Conservation (phyloP, 1,140 invertebrate species). For the Zaprionus nigranus region DNA sequence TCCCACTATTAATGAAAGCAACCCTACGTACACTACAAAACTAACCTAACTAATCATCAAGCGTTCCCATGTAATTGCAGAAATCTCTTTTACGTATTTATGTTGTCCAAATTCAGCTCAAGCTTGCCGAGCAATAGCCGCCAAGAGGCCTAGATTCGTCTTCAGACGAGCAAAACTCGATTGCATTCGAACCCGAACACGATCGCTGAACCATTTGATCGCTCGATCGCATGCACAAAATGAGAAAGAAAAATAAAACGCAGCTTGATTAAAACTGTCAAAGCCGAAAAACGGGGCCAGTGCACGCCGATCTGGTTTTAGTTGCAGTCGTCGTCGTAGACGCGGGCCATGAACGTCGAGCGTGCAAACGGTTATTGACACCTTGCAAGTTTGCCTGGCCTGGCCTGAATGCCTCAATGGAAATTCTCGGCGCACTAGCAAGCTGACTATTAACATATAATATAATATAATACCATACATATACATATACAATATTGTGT, state of each 20-base stretch:
- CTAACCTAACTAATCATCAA: neutral
- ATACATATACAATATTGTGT: constrained; percentile 28
- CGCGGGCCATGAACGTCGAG: constrained; percentile 39
- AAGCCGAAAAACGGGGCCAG: constrained; percentile 46
- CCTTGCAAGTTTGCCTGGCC: constrained; percentile 11
- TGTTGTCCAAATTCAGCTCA: neutral
- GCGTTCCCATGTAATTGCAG: neutral
- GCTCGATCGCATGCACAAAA: constrained; percentile 36
- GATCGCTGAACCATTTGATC: constrained; percentile 16
- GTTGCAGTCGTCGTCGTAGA: constrained; percentile 25
- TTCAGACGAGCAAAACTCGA: constrained; percentile 32
- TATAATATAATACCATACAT: constrained; percentile 14
- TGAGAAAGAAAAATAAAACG: constrained; percentile 12
- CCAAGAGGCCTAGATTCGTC: neutral
- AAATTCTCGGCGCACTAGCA: constrained; percentile 20
- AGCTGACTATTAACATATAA: constrained; percentile 7
- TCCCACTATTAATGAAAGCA: too few relatives aligned
- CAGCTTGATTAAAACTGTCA: constrained; percentile 49
- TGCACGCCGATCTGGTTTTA: constrained; percentile 31
- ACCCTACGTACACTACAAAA: neutral
- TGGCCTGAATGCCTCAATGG: constrained; percentile 43
- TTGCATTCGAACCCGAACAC: constrained; percentile 21
- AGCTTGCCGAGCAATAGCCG: neutral
- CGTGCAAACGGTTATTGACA: constrained; percentile 58
- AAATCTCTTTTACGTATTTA: neutral